Evolutionary conservation across 2,888 invertebrate genomes (phyloP), one percentile per base, ranked within the genome.

Genomic region (Temnothorax ravouxi): DNA sequence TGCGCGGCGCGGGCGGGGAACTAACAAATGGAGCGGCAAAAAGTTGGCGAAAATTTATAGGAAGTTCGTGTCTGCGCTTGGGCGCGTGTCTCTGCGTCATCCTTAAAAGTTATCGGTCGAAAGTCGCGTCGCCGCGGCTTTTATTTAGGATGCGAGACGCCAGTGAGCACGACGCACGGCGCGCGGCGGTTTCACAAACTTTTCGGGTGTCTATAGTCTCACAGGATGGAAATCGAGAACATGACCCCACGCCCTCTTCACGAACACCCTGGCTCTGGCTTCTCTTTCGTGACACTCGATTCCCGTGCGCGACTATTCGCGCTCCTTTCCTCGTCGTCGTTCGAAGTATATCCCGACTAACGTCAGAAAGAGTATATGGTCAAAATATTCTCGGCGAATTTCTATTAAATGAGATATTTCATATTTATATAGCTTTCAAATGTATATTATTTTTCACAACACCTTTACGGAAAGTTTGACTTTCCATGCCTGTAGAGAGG

Each of bases 171-270:
- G 13, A 38, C 41, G 21, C n/a, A 25, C 25, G 29, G 29, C 29
- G 8, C 34, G 50, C 66, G 50, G 62, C 59, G 44, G 81, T 82
- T 86, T 84, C 56, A 84, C 81, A 85, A 88, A 86, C 79, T 84
- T 86, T 82, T 84, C 50, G 62, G 62, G 38, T 81, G 13, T 62
- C 52, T 61, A 62, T 41, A 21, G 64, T 64, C 41, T 79, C 83
- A 54, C 86, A 85, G 76, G 66, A 84, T 80, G 83, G 77, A 89
- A 88, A 89, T 89, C 88, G 89, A 86, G 84, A 83, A 85, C 77
- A 79, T 62, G 77, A 82, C 84, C 84, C 84, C 79, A 44, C 79
- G 79, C 75, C 76, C 72, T 67, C 52, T 75, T 44, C 59, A 11
- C 74, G 54, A 83, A 71, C 61, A 41, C 66, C 67, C 66, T 34